Percentiles rank a stretch among this genome's conserved stretches.
phyloP scores from a whole-genome alignment of 2,113 vertebrate species.

The Chionomys nivalis region DNA sequence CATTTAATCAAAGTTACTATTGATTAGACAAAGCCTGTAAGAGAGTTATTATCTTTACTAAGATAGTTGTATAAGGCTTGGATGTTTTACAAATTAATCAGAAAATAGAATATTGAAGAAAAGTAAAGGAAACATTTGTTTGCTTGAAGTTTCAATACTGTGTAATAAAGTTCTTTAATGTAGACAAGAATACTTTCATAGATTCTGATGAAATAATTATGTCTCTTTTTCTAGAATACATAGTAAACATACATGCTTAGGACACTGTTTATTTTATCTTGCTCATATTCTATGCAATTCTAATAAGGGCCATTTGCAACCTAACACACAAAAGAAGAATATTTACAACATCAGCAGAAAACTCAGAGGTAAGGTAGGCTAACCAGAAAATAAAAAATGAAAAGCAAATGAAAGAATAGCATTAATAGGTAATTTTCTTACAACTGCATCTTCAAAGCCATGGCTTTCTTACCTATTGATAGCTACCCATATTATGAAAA shows the following conservation, averaged over 20 bases:
- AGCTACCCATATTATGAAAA: not conserved
- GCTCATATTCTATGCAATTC: not conserved
- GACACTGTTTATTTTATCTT: not conserved
- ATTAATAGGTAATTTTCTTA: not conserved
- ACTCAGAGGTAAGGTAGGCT: not conserved
- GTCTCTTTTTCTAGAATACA: not conserved
- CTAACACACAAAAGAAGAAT: not conserved
- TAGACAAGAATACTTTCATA: not conserved
- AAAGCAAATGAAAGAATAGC: not conserved
- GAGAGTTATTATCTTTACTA: not conserved
- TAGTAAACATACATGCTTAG: not conserved
- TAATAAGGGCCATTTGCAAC: not conserved
- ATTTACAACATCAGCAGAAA: not conserved
- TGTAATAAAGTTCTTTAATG: not conserved
- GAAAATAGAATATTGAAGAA: slow-evolving; percentile 17
- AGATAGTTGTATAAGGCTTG: not conserved
- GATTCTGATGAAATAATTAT: not conserved
- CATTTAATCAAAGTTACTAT: not conserved
- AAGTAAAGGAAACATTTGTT: not conserved
- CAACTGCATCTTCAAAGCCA: not conserved
- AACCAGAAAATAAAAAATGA: not conserved
- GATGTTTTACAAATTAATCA: not conserved
- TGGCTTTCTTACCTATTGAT: not conserved
- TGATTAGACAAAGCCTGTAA: not conserved
- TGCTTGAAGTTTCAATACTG: not conserved